phyloP scores from a whole-genome alignment of 2,113 vertebrate species.

The Pelecanus crispus region DNA sequence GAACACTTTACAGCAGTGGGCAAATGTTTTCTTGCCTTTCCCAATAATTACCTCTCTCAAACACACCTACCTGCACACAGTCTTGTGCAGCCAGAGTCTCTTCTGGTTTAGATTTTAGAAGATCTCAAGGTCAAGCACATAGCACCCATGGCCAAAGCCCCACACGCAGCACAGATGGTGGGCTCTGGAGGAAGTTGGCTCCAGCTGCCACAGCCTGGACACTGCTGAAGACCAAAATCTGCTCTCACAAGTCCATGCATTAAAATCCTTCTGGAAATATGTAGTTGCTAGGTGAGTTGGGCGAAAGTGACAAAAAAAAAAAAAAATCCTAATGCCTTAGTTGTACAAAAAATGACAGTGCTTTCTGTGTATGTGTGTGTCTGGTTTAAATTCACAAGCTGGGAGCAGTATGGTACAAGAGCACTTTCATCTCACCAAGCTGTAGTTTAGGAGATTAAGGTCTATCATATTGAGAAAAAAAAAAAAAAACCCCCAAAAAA shows the following conservation, averaged over 20 bases:
- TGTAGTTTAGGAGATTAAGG: background rate
- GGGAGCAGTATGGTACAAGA: background rate
- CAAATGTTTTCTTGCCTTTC: slow-evolving; percentile 56
- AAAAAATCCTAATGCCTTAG: background rate
- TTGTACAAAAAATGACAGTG: background rate
- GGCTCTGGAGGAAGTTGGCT: background rate
- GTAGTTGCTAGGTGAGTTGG: background rate
- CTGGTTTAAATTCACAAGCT: background rate
- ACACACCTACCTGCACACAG: background rate
- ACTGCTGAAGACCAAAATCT: background rate
- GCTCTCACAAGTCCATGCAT: background rate
- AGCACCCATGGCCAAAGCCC: accelerated
- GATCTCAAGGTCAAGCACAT: background rate
- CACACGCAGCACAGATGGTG: accelerated
- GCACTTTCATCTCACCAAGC: background rate
- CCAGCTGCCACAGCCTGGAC: background rate
- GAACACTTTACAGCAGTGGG: slow-evolving; percentile 25
- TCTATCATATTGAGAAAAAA: background rate
- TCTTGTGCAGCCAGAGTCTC: background rate
- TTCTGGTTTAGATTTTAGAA: background rate
- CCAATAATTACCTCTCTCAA: slow-evolving; percentile 34
- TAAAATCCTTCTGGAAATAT: background rate
- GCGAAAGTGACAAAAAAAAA: background rate
- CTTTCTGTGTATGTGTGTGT: background rate
- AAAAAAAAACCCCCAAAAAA: background rate